A percentile compares a stretch with the other conserved stretches of the same genome.
phyloP scores from a whole-genome alignment of 2,797 vertebrate genomes.

The Mastacembelus armatus region DNA sequence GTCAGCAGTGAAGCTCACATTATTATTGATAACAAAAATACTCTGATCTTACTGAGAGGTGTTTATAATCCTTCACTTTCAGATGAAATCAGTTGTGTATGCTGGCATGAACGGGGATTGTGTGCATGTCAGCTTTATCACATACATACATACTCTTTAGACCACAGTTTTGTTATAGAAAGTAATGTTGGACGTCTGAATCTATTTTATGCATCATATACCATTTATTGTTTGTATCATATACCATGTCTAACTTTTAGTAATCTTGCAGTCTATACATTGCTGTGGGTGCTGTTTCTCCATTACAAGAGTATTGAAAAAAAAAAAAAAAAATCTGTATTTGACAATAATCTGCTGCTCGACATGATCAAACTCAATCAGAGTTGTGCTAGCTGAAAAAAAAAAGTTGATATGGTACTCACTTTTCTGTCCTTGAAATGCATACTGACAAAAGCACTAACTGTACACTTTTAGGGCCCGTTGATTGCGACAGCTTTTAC shows the following conservation, averaged over 20 bases:
- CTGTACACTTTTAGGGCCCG: slow-evolving; percentile 99
- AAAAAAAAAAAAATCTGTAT: slow-evolving; percentile 25
- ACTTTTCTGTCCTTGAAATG: slow-evolving; percentile 83
- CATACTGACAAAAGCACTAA: slow-evolving; percentile 93
- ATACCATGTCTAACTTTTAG: too few species aligned
- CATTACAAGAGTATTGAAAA: slow-evolving; percentile 25
- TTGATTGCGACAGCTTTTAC: slow-evolving; percentile 99
- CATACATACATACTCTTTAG: too few species aligned
- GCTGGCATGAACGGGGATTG: slow-evolving; percentile 87
- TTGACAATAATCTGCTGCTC: slow-evolving; percentile 41
- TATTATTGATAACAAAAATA: slow-evolving; percentile 69
- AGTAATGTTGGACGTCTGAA: too few species aligned
- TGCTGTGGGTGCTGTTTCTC: slow-evolving; percentile 23
- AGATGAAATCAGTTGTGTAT: slow-evolving; percentile 68
- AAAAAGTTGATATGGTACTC: slow-evolving; percentile 76
- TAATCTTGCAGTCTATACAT: slow-evolving; percentile 20
- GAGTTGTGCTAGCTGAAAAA: slow-evolving; percentile 84
- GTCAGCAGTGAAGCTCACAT: slow-evolving; percentile 68
- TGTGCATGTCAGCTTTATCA: too few species aligned
- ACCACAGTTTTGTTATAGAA: slow-evolving; percentile 25
- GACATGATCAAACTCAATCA: slow-evolving; percentile 61
- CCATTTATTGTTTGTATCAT: too few species aligned
- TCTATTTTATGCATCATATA: too few species aligned
- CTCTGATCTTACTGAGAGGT: slow-evolving; percentile 45
- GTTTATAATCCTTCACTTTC: slow-evolving; percentile 57